Base-by-base conservation (phyloP, 2,888 invertebrate species). In the Platynereis dumerilii region DNA sequence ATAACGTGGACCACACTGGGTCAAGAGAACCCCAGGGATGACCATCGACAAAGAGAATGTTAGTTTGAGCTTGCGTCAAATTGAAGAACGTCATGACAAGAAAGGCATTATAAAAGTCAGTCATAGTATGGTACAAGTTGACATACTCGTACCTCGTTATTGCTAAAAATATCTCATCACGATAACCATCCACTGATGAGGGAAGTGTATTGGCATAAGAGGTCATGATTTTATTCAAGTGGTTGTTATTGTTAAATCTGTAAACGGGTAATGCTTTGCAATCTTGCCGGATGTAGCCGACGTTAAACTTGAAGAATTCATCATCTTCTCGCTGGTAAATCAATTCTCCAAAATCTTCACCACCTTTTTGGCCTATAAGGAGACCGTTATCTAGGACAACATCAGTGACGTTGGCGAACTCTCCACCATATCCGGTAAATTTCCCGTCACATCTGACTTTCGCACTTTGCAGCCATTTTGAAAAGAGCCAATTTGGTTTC, bases 21-120 rank as follows among this genome's bases (percentile, higher is more conserved):
- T 83, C 83, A 26, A 83, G 71, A 0, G 66, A 70, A 3, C 82
- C 81, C 10, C 64, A 45, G 1, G 83, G 83, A 64, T 83, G 83
- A 1, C 76, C 78, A 66, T 83, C 83, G 17, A 82, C 67, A 55
- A 76, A 72, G 22, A 83, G 65, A 12, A 83, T 74, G n/a, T 74
- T 76, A 0, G 76, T 69, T 17, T 67, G 52, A 10, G 29, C 45
- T 27, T 70, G 65, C 1, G 71, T 70, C 26, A 58, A 54, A 39
- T 72, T 72, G 65, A 73, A 71, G 59, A 68, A 72, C 42, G 71
- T 57, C 67, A 71, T 71, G n/a, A 72, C 15, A 15, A 72, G 53
- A 55, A 72, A 74, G 15, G 69, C 69, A 26, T 72, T 72, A 63
- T 73, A 74, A 64, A 69, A 68, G 64, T 74, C 74, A 0, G 73